phyloP scores from a whole-genome alignment of 1,140 invertebrate genomes.

The Homalodisca vitripennis region DNA sequence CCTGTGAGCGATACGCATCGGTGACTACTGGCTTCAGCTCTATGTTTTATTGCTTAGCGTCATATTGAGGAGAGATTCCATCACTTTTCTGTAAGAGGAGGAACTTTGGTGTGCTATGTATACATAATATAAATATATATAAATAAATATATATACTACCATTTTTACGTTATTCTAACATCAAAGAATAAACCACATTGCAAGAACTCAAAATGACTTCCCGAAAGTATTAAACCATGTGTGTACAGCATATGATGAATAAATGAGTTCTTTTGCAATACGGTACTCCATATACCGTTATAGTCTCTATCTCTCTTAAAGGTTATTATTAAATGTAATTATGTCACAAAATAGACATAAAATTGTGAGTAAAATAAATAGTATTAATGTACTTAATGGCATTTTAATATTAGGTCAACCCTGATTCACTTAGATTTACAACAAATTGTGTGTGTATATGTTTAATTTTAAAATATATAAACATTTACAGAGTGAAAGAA shows the following conservation, averaged over 20 bases:
- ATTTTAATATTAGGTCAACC: too few species aligned
- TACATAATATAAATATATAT: constrained; percentile 29
- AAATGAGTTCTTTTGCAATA: constrained; percentile 31
- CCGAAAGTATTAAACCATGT: constrained; percentile 28
- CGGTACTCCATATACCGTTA: constrained; percentile 23
- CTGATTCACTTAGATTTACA: too few species aligned
- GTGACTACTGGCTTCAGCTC: constrained; percentile 29
- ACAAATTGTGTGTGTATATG: too few species aligned
- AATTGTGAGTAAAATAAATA: constrained; percentile 29
- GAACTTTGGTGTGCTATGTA: constrained; percentile 32
- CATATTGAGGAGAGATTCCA: constrained; percentile 33
- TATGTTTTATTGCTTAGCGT: constrained; percentile 37
- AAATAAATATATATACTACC: constrained; percentile 31
- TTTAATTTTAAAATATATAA: too few species aligned
- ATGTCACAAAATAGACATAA: constrained; percentile 24
- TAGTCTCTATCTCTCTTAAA: constrained; percentile 28
- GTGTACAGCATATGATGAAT: constrained; percentile 11
- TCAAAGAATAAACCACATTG: constrained; percentile 29
- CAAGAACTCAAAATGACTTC: constrained; percentile 34
- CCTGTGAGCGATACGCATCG: constrained; percentile 34
- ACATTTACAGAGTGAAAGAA: too few species aligned
- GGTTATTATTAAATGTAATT: constrained; percentile 21
- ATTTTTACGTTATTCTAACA: constrained; percentile 27
- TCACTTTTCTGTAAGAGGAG: constrained; percentile 35
- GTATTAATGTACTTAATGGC: constrained; percentile 21